phyloP scores from a whole-genome alignment of 2,113 vertebrate species.

The Mesitornis unicolor region DNA sequence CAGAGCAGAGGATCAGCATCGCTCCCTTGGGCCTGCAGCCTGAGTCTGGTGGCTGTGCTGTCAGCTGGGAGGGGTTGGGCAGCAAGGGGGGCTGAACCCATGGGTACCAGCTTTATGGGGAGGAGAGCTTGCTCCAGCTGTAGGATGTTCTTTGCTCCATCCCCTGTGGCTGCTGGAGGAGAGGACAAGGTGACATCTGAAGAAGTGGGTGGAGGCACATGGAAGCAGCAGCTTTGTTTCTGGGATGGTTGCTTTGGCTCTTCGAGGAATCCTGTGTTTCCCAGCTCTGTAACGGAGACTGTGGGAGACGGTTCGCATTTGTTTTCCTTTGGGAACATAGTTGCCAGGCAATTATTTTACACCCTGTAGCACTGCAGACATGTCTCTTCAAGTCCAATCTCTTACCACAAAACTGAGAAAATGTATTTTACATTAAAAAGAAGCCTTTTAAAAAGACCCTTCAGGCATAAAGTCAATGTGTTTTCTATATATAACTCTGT shows the following conservation, averaged over 20 bases:
- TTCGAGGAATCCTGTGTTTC: not conserved
- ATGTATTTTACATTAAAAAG: conserved; percentile 68
- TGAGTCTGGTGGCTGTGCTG: not conserved
- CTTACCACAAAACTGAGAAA: conserved; percentile 26
- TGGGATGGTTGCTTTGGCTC: not conserved
- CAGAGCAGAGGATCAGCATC: not conserved
- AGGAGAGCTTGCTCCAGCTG: not conserved
- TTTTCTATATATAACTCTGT: conserved; percentile 20
- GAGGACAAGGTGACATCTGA: not conserved
- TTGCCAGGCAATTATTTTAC: conserved; percentile 69
- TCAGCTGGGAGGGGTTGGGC: not conserved
- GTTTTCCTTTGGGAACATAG: conserved; percentile 48
- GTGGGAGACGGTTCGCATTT: not conserved
- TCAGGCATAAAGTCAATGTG: conserved; percentile 24
- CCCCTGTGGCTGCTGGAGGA: not conserved
- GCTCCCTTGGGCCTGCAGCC: not conserved
- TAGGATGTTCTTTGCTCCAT: not conserved
- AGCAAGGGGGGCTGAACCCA: not conserved
- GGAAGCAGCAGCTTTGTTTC: not conserved
- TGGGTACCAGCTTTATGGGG: fast-evolving
- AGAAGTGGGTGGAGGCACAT: not conserved
- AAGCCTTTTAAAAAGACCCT: conserved; percentile 39
- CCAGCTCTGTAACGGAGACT: not conserved
- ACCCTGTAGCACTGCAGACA: conserved; percentile 56
- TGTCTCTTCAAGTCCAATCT: conserved; percentile 53